Evolutionary conservation across 2,113 vertebrate genomes (phyloP).

Genomic region (Merops nubicus): DNA sequence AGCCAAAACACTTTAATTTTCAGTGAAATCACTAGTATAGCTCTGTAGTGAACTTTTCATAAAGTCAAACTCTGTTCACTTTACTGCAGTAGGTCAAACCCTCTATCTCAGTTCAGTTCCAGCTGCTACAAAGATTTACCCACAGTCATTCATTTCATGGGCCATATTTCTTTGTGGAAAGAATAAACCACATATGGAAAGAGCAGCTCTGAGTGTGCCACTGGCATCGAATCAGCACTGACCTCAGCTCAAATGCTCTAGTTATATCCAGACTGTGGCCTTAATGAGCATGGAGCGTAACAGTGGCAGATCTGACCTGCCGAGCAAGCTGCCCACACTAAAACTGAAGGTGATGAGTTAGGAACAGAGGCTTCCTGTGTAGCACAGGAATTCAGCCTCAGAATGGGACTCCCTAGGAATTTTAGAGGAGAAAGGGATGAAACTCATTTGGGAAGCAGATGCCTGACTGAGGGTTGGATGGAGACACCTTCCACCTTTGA

Average conservation of each 20-base stretch:
- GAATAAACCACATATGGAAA: background rate
- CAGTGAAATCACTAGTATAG: constrained; percentile 10
- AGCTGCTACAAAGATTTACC: constrained; percentile 22
- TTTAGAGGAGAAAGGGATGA: background rate
- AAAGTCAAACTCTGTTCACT: constrained; percentile 24
- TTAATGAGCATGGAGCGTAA: background rate
- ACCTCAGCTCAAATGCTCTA: background rate
- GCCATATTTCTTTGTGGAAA: background rate
- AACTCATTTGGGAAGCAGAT: background rate
- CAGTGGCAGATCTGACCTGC: background rate
- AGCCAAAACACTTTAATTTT: background rate
- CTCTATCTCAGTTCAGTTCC: background rate
- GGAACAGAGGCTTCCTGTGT: background rate
- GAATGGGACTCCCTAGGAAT: background rate
- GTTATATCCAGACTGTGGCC: background rate
- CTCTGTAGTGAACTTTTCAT: constrained; percentile 9
- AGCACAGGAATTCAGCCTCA: background rate
- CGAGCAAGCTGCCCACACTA: background rate
- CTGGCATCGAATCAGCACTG: background rate
- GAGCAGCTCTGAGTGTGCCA: background rate
- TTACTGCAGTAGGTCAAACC: constrained; percentile 31
- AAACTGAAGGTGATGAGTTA: background rate
- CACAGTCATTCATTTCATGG: background rate
- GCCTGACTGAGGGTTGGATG: background rate
- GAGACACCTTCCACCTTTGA: background rate